Conservation (phyloP, 2,797 vertebrate species). For the Enteromius mattozi region DNA sequence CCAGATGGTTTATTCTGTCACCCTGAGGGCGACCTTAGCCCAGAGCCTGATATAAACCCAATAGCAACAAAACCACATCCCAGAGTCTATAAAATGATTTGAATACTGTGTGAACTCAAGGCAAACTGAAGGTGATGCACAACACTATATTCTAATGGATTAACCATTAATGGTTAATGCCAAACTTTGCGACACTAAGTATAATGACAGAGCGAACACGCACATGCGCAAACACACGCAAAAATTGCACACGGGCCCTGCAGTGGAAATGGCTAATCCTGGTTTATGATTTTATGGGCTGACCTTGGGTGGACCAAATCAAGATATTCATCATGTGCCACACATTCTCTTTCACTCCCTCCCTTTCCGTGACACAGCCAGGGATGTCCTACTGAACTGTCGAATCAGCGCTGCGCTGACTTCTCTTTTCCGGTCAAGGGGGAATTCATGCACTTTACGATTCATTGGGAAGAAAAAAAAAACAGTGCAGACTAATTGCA, state of each 20-base stretch:
- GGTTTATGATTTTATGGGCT: constrained; percentile 66
- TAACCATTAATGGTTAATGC: constrained; percentile 67
- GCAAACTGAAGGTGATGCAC: constrained; percentile 51
- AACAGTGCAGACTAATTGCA: constrained; percentile 60
- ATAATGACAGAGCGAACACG: constrained; percentile 11
- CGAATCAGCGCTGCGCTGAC: constrained; percentile 62
- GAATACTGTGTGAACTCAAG: constrained; percentile 45
- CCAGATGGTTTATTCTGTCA: constrained; percentile 44
- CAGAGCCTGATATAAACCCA: constrained; percentile 32
- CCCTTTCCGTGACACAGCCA: constrained; percentile 49
- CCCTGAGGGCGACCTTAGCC: constrained; percentile 16
- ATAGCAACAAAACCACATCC: constrained; percentile 5
- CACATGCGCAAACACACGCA: constrained; percentile 34
- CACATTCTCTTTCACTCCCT: constrained; percentile 57
- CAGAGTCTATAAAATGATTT: constrained; percentile 35
- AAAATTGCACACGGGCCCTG: constrained; percentile 49
- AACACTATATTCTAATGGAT: constrained; percentile 58
- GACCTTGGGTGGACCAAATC: constrained; percentile 64
- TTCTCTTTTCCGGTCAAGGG: constrained; percentile 66
- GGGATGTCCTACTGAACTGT: constrained; percentile 54
- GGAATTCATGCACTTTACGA: constrained; percentile 73
- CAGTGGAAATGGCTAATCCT: constrained; percentile 69
- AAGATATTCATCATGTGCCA: constrained; percentile 37
- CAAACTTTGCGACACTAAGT: constrained; percentile 50
- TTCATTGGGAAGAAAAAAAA: constrained; percentile 43